These are phyloP conservation scores for Crocodylus rhombifer DNA, from an alignment of 2,797 vertebrate species.

Conservation along the genomic window DNA sequence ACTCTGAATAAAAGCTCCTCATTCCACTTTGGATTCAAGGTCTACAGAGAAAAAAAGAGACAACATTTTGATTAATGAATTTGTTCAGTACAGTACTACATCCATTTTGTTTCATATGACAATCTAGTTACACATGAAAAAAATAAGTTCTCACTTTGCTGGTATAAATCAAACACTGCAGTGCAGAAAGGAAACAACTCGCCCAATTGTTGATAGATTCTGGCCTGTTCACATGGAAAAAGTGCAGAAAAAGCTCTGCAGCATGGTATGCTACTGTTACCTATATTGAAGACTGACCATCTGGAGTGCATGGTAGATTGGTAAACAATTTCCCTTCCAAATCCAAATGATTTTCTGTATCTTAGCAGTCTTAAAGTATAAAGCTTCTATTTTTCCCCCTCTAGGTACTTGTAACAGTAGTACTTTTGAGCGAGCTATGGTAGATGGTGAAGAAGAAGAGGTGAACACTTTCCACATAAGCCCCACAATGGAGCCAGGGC, in stretches of 20 bases:
- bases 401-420: not conserved
- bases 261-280: not conserved
- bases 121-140: not conserved
- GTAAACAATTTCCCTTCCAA: not conserved
- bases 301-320: not conserved
- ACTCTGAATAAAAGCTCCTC: slow-evolving; percentile 95
- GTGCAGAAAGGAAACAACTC: not conserved
- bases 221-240: not conserved
- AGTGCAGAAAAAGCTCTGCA: not conserved
- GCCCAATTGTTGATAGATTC: not conserved
- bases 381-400: not conserved
- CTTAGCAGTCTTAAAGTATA: not conserved
- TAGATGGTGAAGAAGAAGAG: not conserved
- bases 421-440: not conserved
- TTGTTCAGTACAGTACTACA: not conserved
- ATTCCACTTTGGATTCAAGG: slow-evolving; percentile 96
- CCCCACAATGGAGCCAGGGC: not conserved
- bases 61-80: not conserved
- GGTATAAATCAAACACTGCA: not conserved
- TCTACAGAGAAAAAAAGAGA: slow-evolving; percentile 76
- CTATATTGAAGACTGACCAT: not conserved
- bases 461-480: not conserved
- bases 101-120: not conserved
- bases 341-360: not conserved
- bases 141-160: not conserved